phyloP scores from a whole-genome alignment of 2,113 vertebrate species.

The Pontoporia blainvillei region DNA sequence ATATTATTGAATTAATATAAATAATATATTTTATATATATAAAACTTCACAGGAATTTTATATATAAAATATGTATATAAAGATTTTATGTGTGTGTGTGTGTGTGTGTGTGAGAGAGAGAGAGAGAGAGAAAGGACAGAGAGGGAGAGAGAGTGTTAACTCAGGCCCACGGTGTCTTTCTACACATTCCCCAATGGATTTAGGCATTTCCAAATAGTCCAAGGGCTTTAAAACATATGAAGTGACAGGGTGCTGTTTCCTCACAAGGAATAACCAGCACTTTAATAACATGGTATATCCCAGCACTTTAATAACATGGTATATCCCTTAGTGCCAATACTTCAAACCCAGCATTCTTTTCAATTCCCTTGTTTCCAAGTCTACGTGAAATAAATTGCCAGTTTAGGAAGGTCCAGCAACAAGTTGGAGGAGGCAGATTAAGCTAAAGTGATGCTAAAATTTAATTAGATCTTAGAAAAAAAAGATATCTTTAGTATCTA shows the following conservation, averaged over 20 bases:
- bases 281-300: background rate
- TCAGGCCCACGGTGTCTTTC: background rate
- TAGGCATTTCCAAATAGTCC: background rate
- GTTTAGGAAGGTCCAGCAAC: background rate
- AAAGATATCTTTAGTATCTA: background rate
- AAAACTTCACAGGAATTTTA: background rate
- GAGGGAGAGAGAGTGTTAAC: background rate
- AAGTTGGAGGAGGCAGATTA: background rate
- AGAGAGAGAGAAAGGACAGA: too few species aligned
- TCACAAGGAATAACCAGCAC: background rate
- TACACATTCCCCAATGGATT: background rate
- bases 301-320: background rate
- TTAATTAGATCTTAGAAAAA: slow-evolving; percentile 36
- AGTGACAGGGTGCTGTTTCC: background rate
- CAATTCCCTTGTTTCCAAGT: background rate
- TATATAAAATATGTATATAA: background rate
- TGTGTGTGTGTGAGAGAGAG: background rate
- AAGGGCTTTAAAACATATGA: background rate
- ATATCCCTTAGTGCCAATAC: background rate
- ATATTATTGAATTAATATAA: background rate
- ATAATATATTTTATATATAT: background rate
- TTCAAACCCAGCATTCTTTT: background rate
- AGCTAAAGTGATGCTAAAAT: slow-evolving; percentile 14
- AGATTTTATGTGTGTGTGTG: background rate
- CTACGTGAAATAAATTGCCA: background rate